Conservation (phyloP, 2,797 vertebrate genomes). For the Aldrovandia affinis region DNA sequence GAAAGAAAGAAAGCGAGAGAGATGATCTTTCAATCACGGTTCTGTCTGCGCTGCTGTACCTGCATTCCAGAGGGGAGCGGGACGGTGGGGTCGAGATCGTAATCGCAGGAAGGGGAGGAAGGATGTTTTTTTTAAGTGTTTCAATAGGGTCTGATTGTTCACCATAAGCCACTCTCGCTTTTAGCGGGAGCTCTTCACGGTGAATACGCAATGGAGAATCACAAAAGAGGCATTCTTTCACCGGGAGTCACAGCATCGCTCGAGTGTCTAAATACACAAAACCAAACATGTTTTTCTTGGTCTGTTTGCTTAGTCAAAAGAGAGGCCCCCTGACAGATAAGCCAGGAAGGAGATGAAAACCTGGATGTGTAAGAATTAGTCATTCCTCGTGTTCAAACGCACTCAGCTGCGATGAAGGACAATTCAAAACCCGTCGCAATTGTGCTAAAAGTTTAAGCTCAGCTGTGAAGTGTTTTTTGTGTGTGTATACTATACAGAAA, state of each 20-base stretch:
- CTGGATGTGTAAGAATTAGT: background rate
- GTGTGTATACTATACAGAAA: too few relatives aligned
- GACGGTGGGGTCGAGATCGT: conserved; percentile 55
- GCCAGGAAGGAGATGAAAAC: background rate
- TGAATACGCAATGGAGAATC: conserved; percentile 5
- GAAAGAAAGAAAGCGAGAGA: too few relatives aligned
- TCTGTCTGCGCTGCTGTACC: conserved; percentile 28
- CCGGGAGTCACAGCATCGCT: background rate
- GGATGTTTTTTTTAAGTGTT: conserved; percentile 50
- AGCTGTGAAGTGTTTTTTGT: too few relatives aligned
- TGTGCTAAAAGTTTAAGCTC: too few relatives aligned
- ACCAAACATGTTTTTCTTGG: conserved; percentile 8
- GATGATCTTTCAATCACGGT: background rate
- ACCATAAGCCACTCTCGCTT: conserved; percentile 50
- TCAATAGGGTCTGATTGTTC: conserved; percentile 53
- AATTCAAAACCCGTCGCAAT: too few relatives aligned
- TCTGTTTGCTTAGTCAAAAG: conserved; percentile 4
- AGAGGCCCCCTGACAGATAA: background rate
- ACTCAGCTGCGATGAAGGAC: too few relatives aligned
- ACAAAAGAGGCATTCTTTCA: conserved; percentile 22
- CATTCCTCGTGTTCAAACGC: too few relatives aligned
- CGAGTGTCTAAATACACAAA: conserved; percentile 10
- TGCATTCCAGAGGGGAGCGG: conserved; percentile 41
- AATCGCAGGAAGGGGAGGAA: conserved; percentile 60
- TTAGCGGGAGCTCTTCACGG: conserved; percentile 7